Percentiles rank a stretch among this genome's conserved stretches.
phyloP scores from a whole-genome alignment of 2,113 vertebrate species.

The Etheostoma cragini region DNA sequence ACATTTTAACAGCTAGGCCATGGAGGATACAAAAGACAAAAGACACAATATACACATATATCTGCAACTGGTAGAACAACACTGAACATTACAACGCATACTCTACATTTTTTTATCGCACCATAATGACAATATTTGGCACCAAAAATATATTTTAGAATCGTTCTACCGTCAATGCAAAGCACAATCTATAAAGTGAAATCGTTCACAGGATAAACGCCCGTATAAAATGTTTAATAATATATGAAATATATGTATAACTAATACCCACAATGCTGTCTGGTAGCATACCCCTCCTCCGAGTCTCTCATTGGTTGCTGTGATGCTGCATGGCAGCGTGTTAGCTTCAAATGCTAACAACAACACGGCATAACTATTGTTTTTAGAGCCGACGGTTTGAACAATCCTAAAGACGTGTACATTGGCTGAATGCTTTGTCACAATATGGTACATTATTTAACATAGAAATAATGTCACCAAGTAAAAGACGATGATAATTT shows the following conservation, averaged over 20 bases:
- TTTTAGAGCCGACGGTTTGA: background rate
- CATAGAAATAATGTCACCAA: accelerated
- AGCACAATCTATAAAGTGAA: accelerated
- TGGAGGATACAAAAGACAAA: background rate
- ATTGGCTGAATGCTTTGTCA: accelerated
- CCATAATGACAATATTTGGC: background rate
- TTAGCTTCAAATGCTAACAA: constrained; percentile 47
- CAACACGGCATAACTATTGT: accelerated
- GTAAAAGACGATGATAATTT: background rate
- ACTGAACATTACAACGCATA: background rate
- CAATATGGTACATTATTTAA: accelerated
- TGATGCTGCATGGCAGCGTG: background rate
- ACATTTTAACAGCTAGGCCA: accelerated
- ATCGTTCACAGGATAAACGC: accelerated
- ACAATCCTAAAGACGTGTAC: accelerated
- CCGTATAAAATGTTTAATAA: background rate
- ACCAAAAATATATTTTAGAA: background rate
- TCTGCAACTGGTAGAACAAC: background rate
- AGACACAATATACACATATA: background rate
- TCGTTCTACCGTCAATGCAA: accelerated
- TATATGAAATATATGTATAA: background rate
- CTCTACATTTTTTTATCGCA: background rate
- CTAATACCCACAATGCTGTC: constrained; percentile 48
- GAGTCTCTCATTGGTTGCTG: constrained; percentile 43
- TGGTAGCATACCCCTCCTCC: background rate